A percentile compares a stretch with the other conserved stretches of the same genome.
phyloP scores from a whole-genome alignment of 1,140 invertebrate genomes.

The Brachionus calyciflorus region DNA sequence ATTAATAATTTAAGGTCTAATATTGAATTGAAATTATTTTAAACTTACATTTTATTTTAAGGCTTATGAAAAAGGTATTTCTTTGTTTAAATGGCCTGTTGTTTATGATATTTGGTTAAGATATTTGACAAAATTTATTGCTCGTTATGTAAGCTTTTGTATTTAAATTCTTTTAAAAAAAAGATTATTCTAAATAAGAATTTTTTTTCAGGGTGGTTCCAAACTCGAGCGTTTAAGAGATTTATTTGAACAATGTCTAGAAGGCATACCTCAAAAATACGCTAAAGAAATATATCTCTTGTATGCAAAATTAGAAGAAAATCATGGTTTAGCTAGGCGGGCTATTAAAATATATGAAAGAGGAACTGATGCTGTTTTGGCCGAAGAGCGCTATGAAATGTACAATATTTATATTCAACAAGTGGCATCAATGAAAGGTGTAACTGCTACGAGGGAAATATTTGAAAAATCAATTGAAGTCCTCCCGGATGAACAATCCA shows the following conservation, averaged over 20 bases:
- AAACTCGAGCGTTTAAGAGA: conserved; percentile 94
- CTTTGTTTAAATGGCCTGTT: conserved; percentile 97
- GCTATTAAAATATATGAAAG: conserved; percentile 97
- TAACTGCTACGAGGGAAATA: conserved; percentile 91
- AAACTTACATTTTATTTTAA: conserved; percentile 53
- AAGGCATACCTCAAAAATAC: conserved; percentile 88
- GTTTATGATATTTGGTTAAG: conserved; percentile 99
- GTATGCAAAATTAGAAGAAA: conserved; percentile 96
- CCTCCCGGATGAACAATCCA: conserved; percentile 79
- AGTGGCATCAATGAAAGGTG: conserved; percentile 92
- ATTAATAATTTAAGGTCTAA: too few species aligned
- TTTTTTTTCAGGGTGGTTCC: conserved; percentile 64
- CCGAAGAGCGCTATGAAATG: conserved; percentile 74
- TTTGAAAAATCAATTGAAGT: conserved; percentile 97
- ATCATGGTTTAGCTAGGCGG: conserved; percentile 90
- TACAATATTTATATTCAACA: conserved; percentile 98
- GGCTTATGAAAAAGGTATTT: conserved; percentile 96
- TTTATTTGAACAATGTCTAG: conserved; percentile 97
- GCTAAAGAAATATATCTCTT: conserved; percentile 81
- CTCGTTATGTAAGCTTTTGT: conserved; percentile 69
- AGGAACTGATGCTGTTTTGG: conserved; percentile 81
- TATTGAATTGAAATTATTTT: background rate
- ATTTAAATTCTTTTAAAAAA: background rate
- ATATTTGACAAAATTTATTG: conserved; percentile 93
- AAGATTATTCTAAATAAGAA: conserved; percentile 60